A percentile compares a stretch with the other conserved stretches of the same genome.
phyloP scores from a whole-genome alignment of 1,140 invertebrate species.

The Heliconius hewitsoni region DNA sequence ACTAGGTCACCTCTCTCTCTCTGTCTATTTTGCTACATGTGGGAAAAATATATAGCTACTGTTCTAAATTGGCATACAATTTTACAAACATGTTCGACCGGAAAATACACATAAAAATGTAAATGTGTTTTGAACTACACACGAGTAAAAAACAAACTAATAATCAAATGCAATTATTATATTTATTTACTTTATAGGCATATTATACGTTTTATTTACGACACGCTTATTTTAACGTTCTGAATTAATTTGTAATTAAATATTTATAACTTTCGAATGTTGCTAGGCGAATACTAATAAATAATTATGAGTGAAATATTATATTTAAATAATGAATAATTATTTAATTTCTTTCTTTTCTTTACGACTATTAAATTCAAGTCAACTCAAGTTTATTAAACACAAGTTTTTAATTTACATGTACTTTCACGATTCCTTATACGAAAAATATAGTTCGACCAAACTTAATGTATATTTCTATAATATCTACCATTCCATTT shows the following conservation, averaged over 20 bases:
- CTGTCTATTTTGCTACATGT: no score
- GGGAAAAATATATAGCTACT: no score
- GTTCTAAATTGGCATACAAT: not conserved
- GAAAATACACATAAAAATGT: not conserved
- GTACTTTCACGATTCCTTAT: not conserved
- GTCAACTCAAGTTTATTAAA: not conserved
- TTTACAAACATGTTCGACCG: not conserved
- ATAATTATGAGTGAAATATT: not conserved
- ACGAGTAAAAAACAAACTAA: not conserved
- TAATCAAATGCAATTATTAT: not conserved
- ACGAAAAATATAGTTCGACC: not conserved
- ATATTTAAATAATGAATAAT: not conserved
- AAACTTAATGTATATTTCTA: not conserved
- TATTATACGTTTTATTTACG: not conserved
- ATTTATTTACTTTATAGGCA: not conserved
- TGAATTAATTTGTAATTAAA: not conserved
- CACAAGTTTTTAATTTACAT: not conserved
- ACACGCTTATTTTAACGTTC: not conserved
- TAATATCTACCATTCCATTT: no score
- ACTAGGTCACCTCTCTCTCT: no score
- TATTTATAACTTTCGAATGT: conserved; percentile 9
- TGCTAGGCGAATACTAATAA: conserved; percentile 5
- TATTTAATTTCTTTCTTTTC: not conserved
- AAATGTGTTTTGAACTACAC: not conserved
- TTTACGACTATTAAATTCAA: not conserved